Evolutionary conservation across 1,140 invertebrate genomes (phyloP), one percentile per base, ranked within the genome.

Genomic region (Fopius arisanus): DNA sequence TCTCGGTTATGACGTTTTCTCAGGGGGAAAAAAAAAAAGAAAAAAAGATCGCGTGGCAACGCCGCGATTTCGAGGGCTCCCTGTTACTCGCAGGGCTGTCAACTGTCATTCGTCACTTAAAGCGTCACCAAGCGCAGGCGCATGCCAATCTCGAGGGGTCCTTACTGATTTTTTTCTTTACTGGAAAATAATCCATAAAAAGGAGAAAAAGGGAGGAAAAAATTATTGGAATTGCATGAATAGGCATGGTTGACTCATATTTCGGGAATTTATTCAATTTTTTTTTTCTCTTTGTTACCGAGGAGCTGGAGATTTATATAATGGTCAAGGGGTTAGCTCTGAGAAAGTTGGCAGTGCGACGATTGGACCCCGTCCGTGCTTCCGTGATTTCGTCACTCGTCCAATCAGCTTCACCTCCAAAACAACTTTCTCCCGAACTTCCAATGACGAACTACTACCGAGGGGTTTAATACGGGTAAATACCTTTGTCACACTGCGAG

Each of bases 361-460:
- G 79, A 81, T 80, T 79, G 80, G 78, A 26, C 23, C 54, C 67
- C 75, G 43, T 65, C 41, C 33, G 51, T 75, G 78, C 81, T 82
- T 82, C 81, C 81, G 81, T 75, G 80, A 81, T 82, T 82, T 82
- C 81, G 67, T 82, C 81, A 82, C 70, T 65, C 76, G 75, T 72
- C 79, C 80, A 81, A 81, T 82, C 80, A 79, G 78, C 78, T 75
- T 54, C 48, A 74, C 51, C 79, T 74, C 78, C 72, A 78, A 80
- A 79, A 81, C 81, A 81, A 82, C 81, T 82, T 82, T 82, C 81
- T 81, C 81, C 72, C 80, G 75, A 82, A 81, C 79, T 76, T 79
- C 75, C 74, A 76, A 80, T 75, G 74, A 78, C 62, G 67, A 72
- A 77, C 65, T 51, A 62, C 70, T 71, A 74, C 37, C 43, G 23